These are phyloP conservation scores for Zaprionus ghesquierei DNA, from an alignment of 1,140 invertebrate species.

Conservation along the genomic window DNA sequence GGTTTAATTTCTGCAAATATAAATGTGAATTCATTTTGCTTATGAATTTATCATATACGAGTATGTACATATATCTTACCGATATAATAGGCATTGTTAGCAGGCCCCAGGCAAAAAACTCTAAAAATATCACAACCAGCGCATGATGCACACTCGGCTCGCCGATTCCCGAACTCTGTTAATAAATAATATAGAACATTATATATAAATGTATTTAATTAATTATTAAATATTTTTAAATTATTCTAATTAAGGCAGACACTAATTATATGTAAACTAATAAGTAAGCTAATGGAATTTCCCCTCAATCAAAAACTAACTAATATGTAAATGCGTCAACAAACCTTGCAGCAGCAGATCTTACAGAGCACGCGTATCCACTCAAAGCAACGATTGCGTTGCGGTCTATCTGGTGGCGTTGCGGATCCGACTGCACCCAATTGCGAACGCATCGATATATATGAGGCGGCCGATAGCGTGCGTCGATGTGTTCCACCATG, in stretches of 20 bases:
- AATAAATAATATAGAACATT: neutral
- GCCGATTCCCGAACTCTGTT: conserved; percentile 90
- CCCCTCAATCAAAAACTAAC: neutral
- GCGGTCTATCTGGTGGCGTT: conserved; percentile 39
- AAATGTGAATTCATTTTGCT: neutral
- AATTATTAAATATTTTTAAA: neutral
- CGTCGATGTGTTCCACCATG: conserved; percentile 51
- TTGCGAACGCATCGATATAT: conserved; percentile 71
- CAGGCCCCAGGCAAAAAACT: conserved; percentile 99
- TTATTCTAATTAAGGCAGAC: too few relatives aligned
- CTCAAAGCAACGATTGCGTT: conserved; percentile 58
- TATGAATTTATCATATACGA: neutral
- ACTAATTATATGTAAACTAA: too few relatives aligned
- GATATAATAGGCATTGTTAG: conserved; percentile 99
- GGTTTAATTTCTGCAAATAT: conserved; percentile 91
- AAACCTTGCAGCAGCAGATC: conserved; percentile 69
- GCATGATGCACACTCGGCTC: conserved; percentile 98
- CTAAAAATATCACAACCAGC: conserved; percentile 98
- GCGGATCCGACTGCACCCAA: conserved; percentile 25
- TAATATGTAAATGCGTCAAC: conserved; percentile 1
- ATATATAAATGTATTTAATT: neutral
- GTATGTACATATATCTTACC: conserved; percentile 84
- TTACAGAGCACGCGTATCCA: conserved; percentile 55
- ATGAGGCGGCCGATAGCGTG: conserved; percentile 64
- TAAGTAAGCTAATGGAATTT: neutral